Percentiles rank a stretch among this genome's conserved stretches.
These are phyloP conservation scores for Callyntrura sp. DNA, from an alignment of 2,888 invertebrate genomes.

Conservation along the genomic window DNA sequence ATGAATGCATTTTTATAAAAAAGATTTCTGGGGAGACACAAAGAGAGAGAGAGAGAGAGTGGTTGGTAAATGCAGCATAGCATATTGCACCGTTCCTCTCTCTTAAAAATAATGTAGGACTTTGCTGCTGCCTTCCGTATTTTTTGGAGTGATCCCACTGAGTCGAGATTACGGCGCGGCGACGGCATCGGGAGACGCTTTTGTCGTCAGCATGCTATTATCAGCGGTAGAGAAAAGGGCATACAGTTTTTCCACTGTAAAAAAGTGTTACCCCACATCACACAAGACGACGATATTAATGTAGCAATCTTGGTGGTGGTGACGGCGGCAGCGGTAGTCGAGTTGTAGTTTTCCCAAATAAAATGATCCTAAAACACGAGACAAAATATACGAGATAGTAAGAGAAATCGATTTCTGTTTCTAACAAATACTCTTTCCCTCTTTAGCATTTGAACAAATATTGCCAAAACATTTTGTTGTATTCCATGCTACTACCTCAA, in stretches of 20 bases:
- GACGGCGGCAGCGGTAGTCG: too few relatives aligned
- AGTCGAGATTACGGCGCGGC: slow-evolving; percentile 5
- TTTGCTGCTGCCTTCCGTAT: background rate
- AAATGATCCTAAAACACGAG: too few relatives aligned
- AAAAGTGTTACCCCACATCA: background rate
- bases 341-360: too few relatives aligned
- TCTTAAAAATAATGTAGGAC: slow-evolving; percentile 30
- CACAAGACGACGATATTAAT: too few relatives aligned
- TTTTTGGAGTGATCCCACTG: slow-evolving; percentile 36
- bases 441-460: too few relatives aligned
- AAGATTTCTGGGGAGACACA: background rate
- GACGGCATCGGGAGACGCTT: slow-evolving; percentile 19
- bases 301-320: too few relatives aligned
- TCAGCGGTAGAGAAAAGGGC: background rate
- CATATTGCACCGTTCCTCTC: slow-evolving; percentile 70
- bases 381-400: too few relatives aligned
- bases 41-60: background rate
- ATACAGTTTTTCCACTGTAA: background rate
- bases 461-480: too few relatives aligned
- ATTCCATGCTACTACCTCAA: too few relatives aligned
- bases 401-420: too few relatives aligned
- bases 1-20: background rate
- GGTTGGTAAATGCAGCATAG: slow-evolving; percentile 51
- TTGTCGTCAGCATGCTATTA: background rate
- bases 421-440: too few relatives aligned